Base-by-base conservation (phyloP, 2,797 vertebrate species). In the Prunella strophiata region DNA sequence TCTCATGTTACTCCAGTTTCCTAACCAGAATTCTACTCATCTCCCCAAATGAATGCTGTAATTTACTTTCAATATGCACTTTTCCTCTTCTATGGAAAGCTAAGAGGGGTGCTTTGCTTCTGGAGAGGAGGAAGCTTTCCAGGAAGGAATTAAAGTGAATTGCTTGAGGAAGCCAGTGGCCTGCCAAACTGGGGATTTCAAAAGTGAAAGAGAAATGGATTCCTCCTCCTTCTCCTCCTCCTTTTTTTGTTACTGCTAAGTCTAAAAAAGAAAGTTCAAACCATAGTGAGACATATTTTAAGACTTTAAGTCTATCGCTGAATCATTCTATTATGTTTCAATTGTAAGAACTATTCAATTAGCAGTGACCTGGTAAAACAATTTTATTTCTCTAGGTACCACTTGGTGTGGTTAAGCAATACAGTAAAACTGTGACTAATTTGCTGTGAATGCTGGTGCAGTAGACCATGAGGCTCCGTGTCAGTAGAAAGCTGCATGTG, bases 401-500 rank as follows among this genome's bases (percentile, higher is more conserved):
- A 48, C 55, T 76, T 43, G 55, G 34, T 66, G 51, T 63, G 42
- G 57, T 72, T 84, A 55, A 92, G 74, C 36, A 92, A 77, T 21
- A 72, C 43, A 52, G 79, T 76, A 88, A 81, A 91, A 71, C 40
- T 78, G 91, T 92, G 82, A 85, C 34, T 75, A 93, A 92, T 91
- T 74, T 93, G 77, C 87, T 88, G 63, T 91, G 85, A 96, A 78
- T 74, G 43, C 48, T 88, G 55, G 78, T 63, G 93, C 73, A 76
- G 36, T 71, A 89, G 87, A 89, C 85, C 87, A 78, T 62, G 51
- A 90, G 79, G 79, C 23, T 84, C 62, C 25, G 7, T 94, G 76
- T 92, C 79, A 94, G 72, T 23, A 72, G 78, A 95, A 83, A 92
- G 91, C 75, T 84, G 68, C 55, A 85, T 47, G 34, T 84, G 88